Conservation (phyloP, 2,888 invertebrate species). For the Vanessa cardui region DNA sequence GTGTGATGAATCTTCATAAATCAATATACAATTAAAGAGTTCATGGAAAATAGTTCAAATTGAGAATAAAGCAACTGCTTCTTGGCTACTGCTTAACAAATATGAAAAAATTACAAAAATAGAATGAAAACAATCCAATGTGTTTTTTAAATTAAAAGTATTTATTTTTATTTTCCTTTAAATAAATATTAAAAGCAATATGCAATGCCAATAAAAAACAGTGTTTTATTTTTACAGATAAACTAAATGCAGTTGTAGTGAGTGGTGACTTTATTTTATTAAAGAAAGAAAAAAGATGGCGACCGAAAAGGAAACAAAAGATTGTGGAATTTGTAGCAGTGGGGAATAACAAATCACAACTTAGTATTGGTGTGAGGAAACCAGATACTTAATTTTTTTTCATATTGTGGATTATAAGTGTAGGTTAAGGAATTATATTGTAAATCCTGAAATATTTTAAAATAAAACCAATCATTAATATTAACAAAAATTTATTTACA, state of each 20-base stretch:
- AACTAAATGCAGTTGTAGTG: conserved; percentile 64
- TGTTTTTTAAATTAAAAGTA: too few species aligned
- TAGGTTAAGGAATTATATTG: not conserved
- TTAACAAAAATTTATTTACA: conserved; percentile 38
- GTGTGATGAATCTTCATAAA: too few species aligned
- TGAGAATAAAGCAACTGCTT: too few species aligned
- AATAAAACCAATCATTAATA: conserved; percentile 14
- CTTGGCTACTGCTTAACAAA: too few species aligned
- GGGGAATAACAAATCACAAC: conserved; percentile 56
- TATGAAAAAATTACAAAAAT: too few species aligned
- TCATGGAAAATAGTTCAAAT: too few species aligned
- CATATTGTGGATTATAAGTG: too few species aligned
- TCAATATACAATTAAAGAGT: too few species aligned
- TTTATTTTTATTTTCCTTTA: too few species aligned
- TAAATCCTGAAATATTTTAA: not conserved
- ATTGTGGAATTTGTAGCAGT: conserved; percentile 72
- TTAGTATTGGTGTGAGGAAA: not conserved
- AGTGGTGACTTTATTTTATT: conserved; percentile 73
- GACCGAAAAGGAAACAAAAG: conserved; percentile 78
- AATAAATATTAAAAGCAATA: too few species aligned
- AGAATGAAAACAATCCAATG: too few species aligned
- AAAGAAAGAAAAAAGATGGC: conserved; percentile 79
- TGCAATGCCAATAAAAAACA: too few species aligned
- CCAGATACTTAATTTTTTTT: not conserved
- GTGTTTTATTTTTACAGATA: conserved; percentile 55